phyloP scores from a whole-genome alignment of 2,797 vertebrate genomes.

The Corythornis leucogaster region DNA sequence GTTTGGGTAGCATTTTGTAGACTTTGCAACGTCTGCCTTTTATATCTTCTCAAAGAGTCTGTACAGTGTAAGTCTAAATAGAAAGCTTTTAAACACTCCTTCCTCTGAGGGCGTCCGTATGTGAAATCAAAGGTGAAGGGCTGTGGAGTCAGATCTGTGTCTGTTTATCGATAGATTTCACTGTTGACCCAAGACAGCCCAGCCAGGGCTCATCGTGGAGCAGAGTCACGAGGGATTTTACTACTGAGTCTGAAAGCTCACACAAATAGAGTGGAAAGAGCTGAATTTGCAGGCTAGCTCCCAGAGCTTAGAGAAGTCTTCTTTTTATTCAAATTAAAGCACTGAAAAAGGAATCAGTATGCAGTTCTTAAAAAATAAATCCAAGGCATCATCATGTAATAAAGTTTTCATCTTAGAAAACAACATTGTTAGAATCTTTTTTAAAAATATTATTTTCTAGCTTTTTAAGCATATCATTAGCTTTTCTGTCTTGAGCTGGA shows the following conservation, averaged over 20 bases:
- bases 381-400: not conserved
- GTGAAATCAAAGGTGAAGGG: not conserved
- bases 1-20: conserved; percentile 34
- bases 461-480: not conserved
- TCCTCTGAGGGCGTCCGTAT: not conserved
- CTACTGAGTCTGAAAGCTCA: not conserved
- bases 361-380: not conserved
- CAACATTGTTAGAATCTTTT: not conserved
- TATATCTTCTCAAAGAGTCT: conserved; percentile 27
- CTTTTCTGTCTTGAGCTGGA: not conserved
- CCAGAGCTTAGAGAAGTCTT: not conserved
- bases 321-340: not conserved
- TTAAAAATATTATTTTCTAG: not conserved
- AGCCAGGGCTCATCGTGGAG: not conserved
- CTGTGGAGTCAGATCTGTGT: not conserved
- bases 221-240: not conserved
- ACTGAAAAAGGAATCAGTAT: not conserved
- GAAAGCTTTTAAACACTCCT: not conserved
- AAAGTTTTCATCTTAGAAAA: not conserved
- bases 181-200: not conserved
- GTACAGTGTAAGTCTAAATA: not conserved
- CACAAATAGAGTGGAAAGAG: not conserved
- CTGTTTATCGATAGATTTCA: not conserved
- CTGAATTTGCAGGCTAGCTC: not conserved
- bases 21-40: not conserved